Conservation (phyloP, 2,113 vertebrate genomes). For the Dendrocopos noguchii region DNA sequence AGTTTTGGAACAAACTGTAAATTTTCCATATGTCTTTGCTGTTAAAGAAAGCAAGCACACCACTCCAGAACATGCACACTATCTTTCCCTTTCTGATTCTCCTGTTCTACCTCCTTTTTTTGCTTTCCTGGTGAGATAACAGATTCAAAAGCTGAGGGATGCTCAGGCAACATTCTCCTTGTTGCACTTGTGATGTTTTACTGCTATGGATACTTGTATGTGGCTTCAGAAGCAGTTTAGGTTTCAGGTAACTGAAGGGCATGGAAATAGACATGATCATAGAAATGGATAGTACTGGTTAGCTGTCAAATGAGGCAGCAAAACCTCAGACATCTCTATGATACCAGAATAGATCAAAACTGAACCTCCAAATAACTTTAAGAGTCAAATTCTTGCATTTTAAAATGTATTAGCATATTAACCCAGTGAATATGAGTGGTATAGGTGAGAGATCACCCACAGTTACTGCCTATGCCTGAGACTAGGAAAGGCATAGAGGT, state of each 20-base stretch:
- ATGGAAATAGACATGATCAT: not conserved
- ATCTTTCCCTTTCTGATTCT: not conserved
- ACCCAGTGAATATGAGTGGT: not conserved
- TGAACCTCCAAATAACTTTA: not conserved
- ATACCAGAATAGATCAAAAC: not conserved
- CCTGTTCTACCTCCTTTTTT: not conserved
- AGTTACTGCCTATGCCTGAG: not conserved
- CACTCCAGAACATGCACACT: not conserved
- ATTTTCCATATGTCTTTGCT: slow-evolving; percentile 22
- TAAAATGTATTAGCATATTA: not conserved
- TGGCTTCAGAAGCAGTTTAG: not conserved
- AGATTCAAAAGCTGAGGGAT: not conserved
- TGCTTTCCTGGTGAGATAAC: not conserved
- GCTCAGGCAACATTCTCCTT: not conserved
- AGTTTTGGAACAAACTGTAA: slow-evolving; percentile 11
- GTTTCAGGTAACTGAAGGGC: not conserved
- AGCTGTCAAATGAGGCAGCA: not conserved
- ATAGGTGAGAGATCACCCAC: not conserved
- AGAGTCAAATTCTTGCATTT: not conserved
- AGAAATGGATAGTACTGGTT: not conserved
- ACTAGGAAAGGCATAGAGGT: not conserved
- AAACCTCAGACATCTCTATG: not conserved
- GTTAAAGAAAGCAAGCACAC: slow-evolving; percentile 12
- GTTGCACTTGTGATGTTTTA: not conserved
- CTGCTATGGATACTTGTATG: not conserved